phyloP scores from a whole-genome alignment of 2,113 vertebrate species.

The Erpornis zantholeuca region DNA sequence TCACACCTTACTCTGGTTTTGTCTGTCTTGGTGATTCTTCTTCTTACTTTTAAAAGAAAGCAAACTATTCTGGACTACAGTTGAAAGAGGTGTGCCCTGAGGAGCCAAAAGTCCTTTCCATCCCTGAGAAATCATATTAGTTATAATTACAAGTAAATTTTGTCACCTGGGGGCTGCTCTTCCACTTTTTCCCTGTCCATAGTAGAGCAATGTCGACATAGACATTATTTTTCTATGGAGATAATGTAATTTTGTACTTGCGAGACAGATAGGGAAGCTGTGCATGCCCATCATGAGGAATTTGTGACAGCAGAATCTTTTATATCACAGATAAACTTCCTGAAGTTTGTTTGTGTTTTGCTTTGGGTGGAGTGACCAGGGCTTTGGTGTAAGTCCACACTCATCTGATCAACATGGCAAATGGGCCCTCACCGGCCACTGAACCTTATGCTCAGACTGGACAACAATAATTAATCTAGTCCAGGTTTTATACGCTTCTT shows the following conservation, averaged over 20 bases:
- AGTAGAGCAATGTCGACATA: background rate
- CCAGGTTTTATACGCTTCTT: background rate
- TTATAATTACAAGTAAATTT: background rate
- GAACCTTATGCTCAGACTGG: background rate
- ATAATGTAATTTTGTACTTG: background rate
- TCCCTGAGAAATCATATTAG: background rate
- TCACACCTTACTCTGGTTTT: background rate
- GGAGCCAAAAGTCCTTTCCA: background rate
- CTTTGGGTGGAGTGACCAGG: rapidly evolving
- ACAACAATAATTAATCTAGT: background rate
- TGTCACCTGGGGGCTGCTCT: background rate
- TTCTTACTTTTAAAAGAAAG: background rate
- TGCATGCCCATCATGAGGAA: background rate
- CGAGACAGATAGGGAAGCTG: background rate
- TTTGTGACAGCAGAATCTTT: background rate
- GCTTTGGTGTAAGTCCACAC: rapidly evolving
- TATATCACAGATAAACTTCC: background rate
- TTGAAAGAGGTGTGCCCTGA: background rate
- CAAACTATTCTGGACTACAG: background rate
- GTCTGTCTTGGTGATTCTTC: background rate
- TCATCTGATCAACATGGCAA: background rate
- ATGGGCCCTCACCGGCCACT: background rate
- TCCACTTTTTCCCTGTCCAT: background rate
- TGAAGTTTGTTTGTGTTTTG: background rate
- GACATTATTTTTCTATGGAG: background rate